Base-by-base conservation (phyloP, 1,140 invertebrate species). In the Gonioctena quinquepunctata region DNA sequence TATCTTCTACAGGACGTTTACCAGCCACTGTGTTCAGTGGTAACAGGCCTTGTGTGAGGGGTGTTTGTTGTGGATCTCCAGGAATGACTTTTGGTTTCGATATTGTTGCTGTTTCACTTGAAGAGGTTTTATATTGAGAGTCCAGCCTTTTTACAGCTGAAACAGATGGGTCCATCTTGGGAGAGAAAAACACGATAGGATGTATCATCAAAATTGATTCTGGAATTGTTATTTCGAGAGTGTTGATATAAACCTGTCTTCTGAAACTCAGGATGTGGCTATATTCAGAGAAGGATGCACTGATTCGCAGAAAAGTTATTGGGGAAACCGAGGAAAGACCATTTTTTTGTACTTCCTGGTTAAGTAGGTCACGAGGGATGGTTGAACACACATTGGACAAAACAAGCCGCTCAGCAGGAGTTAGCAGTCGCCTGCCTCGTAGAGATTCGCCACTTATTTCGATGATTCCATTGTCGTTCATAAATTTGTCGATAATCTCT, bases 261-360 rank as follows among this genome's bases (percentile, higher is more conserved):
- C 54, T 57, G 54, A 57, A 57, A 57, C 54, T 57, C 3, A 16
- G 19, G 3, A 57, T 57, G 19, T 57, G 54, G 23, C 54, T 57
- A 19, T 57, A 57, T 22, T 57, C 22, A 7, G 54, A 19, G 22
- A 22, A 3, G 5, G 18, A 22, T 13, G 54, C 11, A n/a, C 18
- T 57, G 7, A 57, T 57, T 57, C 19, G 11, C 11, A 57, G 22
- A n/a, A 57, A 57, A 22, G 54, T 22, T 19, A 57, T 57, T 19
- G 19, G 19, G 18, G 54, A 57, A 23, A 57, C 11, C 22, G 19
- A 21, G 11, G 11, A 16, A 3, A 57, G 18, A 19, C 19, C 54
- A 1, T 7, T 11, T 19, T 54, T 25, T 22, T 57, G 7, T 25
- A 57, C 6, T 1, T 57, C n/a, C 3, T 57, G 11, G 1, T 13